Base-by-base conservation (phyloP, 2,113 vertebrate genomes). In the Syngnathus scovelli region DNA sequence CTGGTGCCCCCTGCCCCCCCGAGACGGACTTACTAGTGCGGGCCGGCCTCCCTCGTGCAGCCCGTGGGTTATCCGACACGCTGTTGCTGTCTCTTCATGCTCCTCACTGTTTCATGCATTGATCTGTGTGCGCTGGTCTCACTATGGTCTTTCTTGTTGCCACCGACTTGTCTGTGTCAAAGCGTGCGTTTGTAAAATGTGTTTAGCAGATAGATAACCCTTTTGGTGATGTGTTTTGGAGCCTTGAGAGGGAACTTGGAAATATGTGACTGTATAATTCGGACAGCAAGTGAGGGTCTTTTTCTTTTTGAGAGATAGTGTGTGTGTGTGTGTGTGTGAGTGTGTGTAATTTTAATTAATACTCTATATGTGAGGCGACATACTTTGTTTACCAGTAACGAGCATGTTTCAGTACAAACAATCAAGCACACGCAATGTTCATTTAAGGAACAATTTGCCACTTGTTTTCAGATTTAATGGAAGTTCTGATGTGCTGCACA, bases 201-300 rank as follows among this genome's bases (percentile, higher is more conserved):
- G 79, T 78, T 83, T 69, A 85, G 72, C 72, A 84, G 83, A 85
- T 85, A 69, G 73, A 85, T 80, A 33, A 33, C 27, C 27, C 77
- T 78, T 85, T 86, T 86, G 80, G 80, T 85, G 80, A 81, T 83
- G 70, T 82, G 77, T 86, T 86, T 85, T 71, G 75, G 74, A 83
- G 69, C 72, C 69, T 73, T 54, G 65, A 75, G 78, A 74, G 77
- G 78, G 72, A 71, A 78, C 80, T 81, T 49, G 67, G 74, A 69
- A 77, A 71, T 77, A 79, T 84, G 86, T 81, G 79, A 85, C 85
- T 85, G 68, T 78, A 82, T 86, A 85, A 84, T 85, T 87, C 85
- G 76, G 77, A 82, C 78, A 85, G 73, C 68, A 80, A 78, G 74
- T 43, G 76, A 79, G 72, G 73, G 75, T 80, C 79, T 43, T 83